These are phyloP conservation scores for Dendropsophus ebraccatus DNA, from an alignment of 2,113 vertebrate species.

Conservation along the genomic window DNA sequence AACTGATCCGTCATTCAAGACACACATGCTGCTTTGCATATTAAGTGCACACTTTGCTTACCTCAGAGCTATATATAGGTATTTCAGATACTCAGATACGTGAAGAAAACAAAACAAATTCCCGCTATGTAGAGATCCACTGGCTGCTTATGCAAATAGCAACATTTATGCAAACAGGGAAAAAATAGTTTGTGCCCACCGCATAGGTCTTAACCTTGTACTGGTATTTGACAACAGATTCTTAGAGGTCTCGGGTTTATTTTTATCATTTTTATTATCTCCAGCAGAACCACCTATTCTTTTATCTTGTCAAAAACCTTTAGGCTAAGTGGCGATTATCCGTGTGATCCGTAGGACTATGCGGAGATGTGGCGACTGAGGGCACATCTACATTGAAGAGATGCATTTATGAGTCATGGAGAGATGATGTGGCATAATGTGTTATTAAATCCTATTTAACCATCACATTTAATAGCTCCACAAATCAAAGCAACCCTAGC, in stretches of 20 bases:
- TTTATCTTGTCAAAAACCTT: slow-evolving; percentile 45
- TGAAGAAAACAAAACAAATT: not conserved
- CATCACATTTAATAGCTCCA: slow-evolving; percentile 14
- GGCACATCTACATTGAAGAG: not conserved
- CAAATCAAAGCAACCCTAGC: not conserved
- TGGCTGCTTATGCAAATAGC: slow-evolving; percentile 12
- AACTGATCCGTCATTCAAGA: not conserved
- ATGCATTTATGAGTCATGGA: slow-evolving; percentile 23
- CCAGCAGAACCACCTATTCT: not conserved
- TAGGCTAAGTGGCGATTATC: slow-evolving; percentile 46
- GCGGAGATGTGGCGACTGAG: not conserved
- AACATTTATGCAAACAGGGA: not conserved
- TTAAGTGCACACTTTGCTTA: not conserved
- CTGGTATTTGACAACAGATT: not conserved
- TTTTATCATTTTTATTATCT: slow-evolving; percentile 36
- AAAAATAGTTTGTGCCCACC: not conserved
- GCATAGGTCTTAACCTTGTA: not conserved
- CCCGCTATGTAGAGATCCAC: not conserved
- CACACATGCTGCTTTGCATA: not conserved
- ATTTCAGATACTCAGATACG: not conserved
- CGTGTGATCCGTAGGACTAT: not conserved
- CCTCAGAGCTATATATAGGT: not conserved
- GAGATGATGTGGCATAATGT: not conserved
- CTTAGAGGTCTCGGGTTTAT: not conserved
- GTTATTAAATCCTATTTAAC: slow-evolving; percentile 24